phyloP scores from a whole-genome alignment of 1,140 invertebrate genomes.

The Aphidius ervi region DNA sequence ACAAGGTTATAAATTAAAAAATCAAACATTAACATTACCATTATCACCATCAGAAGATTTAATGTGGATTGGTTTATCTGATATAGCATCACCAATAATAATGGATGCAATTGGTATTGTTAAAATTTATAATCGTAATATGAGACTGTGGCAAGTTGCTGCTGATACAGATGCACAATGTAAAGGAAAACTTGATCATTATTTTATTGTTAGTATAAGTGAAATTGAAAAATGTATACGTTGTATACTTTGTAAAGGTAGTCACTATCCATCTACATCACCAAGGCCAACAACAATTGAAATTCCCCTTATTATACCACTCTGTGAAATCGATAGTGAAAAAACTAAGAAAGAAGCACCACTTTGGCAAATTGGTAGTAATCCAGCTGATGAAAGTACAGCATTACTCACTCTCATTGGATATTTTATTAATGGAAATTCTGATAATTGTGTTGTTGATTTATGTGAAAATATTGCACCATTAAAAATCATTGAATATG shows the following conservation, averaged over 20 bases:
- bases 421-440: slow-evolving; percentile 74
- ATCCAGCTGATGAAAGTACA: slow-evolving; percentile 64
- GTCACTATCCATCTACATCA: slow-evolving; percentile 78
- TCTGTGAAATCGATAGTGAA: slow-evolving; percentile 78
- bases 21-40: slow-evolving; percentile 60
- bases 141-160: slow-evolving; percentile 72
- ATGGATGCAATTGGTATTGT: slow-evolving; percentile 67
- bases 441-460: slow-evolving; percentile 82
- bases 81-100: slow-evolving; percentile 68
- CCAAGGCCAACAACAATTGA: slow-evolving; percentile 79
- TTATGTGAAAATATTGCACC: slow-evolving; percentile 79
- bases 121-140: slow-evolving; percentile 61
- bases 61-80: slow-evolving; percentile 79
- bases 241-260: slow-evolving; percentile 83
- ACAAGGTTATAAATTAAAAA: slow-evolving; percentile 44
- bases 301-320: slow-evolving; percentile 65
- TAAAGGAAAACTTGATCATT: slow-evolving; percentile 72
- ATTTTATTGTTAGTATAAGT: slow-evolving; percentile 74
- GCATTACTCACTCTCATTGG: slow-evolving; percentile 87
- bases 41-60: slow-evolving; percentile 67
- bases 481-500: slow-evolving; percentile 72
- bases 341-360: slow-evolving; percentile 79
- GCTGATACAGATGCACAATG: slow-evolving; percentile 67
- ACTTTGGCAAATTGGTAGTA: slow-evolving; percentile 61
- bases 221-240: slow-evolving; percentile 73